phyloP scores from a whole-genome alignment of 2,113 vertebrate genomes.

The Parotia lawesii region DNA sequence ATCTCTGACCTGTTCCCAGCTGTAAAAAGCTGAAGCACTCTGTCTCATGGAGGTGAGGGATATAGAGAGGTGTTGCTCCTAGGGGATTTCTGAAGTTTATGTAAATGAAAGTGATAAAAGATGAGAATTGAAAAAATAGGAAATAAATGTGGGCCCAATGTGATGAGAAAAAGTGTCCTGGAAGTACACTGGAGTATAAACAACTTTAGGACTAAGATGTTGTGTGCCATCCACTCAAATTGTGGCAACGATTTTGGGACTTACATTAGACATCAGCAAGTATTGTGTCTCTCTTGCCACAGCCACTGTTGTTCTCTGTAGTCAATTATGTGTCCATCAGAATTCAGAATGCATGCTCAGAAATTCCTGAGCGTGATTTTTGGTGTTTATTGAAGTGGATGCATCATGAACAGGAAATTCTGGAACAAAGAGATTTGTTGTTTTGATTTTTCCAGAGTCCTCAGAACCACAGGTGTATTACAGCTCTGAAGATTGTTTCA shows the following conservation, averaged over 20 bases:
- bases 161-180: not conserved
- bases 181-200: not conserved
- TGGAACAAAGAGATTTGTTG: not conserved
- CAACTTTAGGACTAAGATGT: not conserved
- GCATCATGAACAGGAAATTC: not conserved
- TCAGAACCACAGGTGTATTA: not conserved
- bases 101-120: not conserved
- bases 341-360: not conserved
- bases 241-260: not conserved
- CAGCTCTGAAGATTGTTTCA: not conserved
- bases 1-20: not conserved
- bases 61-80: not conserved
- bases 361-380: not conserved
- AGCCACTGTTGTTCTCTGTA: not conserved
- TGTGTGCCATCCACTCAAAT: not conserved
- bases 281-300: not conserved
- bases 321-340: not conserved
- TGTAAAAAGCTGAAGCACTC: not conserved
- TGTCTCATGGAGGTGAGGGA: not conserved
- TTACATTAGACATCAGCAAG: not conserved
- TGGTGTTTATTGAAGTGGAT: not conserved
- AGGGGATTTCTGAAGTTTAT: not conserved
- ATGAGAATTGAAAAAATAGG: not conserved
- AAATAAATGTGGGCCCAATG: fast-evolving
- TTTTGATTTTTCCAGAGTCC: not conserved